Evolutionary conservation across 64 coral and sea anemone species (phyloP).

Genomic region (Montipora foliosa): DNA sequence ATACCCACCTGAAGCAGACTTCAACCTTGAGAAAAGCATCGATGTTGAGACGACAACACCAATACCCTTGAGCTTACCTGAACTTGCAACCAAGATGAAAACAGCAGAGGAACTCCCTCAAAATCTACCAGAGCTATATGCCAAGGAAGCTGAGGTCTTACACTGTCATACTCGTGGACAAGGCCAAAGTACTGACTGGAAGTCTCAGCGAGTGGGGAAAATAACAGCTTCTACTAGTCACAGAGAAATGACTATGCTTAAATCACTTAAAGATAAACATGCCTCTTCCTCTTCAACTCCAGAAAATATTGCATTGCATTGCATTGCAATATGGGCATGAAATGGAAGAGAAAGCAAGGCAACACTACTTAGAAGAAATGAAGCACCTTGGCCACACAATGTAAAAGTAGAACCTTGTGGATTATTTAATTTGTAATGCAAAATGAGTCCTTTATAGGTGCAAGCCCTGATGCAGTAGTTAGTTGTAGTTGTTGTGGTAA

Average conservation of each 20-base stretch:
- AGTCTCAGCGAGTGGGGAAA: constrained; percentile 63
- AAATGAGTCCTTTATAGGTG: constrained; percentile 61
- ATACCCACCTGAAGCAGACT: constrained; percentile 14
- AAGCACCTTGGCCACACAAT: constrained; percentile 54
- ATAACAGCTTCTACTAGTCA: constrained; percentile 76
- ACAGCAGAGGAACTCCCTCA: constrained; percentile 56
- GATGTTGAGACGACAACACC: constrained; percentile 15
- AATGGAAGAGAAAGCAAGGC: constrained; percentile 63
- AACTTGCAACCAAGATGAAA: constrained; percentile 37
- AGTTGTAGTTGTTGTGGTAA: constrained; percentile 57
- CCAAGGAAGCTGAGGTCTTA: constrained; percentile 50
- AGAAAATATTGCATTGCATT: not conserved
- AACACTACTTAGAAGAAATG: constrained; percentile 55
- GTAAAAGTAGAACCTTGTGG: constrained; percentile 46
- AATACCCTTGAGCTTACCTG: constrained; percentile 42
- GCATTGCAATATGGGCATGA: constrained; percentile 53
- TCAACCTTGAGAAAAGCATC: not conserved
- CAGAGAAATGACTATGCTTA: constrained; percentile 58
- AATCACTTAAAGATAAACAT: constrained; percentile 45
- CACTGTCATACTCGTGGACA: constrained; percentile 59
- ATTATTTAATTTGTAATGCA: constrained; percentile 42
- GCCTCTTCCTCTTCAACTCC: constrained; percentile 10
- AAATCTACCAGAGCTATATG: constrained; percentile 35
- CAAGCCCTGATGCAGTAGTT: constrained; percentile 66
- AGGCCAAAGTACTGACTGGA: constrained; percentile 64